Evolutionary conservation across 1,140 invertebrate species (phyloP).

Genomic region (Grapholita molesta): DNA sequence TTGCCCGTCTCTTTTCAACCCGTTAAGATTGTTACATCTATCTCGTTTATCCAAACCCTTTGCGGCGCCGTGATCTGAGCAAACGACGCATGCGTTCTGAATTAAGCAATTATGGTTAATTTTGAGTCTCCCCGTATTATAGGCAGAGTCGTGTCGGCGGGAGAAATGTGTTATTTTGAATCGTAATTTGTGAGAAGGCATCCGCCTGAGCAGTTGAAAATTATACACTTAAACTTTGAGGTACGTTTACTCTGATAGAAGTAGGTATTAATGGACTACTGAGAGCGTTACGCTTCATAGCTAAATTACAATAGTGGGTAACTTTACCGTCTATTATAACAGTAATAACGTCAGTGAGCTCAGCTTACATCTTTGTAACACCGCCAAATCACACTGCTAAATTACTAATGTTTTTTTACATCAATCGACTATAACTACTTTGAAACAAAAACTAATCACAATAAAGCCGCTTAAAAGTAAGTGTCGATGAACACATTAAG

Average conservation of each 20-base stretch:
- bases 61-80: slow-evolving; percentile 52
- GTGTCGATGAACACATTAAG: not conserved
- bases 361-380: not conserved
- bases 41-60: slow-evolving; percentile 35
- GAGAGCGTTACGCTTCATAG: slow-evolving; percentile 21
- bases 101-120: slow-evolving; percentile 77
- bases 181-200: slow-evolving; percentile 75
- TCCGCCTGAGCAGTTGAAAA: slow-evolving; percentile 71
- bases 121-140: slow-evolving; percentile 64
- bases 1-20: slow-evolving; percentile 41
- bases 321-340: slow-evolving; percentile 5
- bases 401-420: not conserved
- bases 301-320: slow-evolving; percentile 1
- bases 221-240: slow-evolving; percentile 45
- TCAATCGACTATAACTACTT: not conserved
- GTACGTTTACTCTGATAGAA: slow-evolving; percentile 21
- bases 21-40: slow-evolving; percentile 16
- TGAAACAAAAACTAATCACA: not conserved
- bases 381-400: not conserved
- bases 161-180: slow-evolving; percentile 74
- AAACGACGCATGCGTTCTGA: slow-evolving; percentile 62
- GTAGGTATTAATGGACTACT: slow-evolving; percentile 27
- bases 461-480: not conserved
- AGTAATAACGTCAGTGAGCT: not conserved
- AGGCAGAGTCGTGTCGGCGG: slow-evolving; percentile 51